Percentiles rank a stretch among this genome's conserved stretches.
Conservation (phyloP, 2,888 invertebrate species). For the Lithophane ornitopus region DNA sequence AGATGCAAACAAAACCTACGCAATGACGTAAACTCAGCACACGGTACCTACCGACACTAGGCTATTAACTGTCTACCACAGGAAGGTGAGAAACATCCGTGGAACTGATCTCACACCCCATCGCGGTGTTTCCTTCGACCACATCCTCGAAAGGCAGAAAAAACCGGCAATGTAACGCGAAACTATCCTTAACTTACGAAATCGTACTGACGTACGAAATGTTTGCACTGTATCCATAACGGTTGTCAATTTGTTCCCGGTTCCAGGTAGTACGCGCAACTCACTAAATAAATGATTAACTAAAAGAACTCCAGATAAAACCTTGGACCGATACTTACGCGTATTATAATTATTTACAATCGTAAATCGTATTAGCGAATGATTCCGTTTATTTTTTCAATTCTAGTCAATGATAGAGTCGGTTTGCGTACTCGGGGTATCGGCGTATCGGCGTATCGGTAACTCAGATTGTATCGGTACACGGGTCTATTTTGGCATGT, state of each 20-base stretch:
- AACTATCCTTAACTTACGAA: conserved; percentile 31
- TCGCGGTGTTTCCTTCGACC: conserved; percentile 50
- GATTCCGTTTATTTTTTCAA: conserved; percentile 82
- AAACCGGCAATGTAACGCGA: conserved; percentile 32
- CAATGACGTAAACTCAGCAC: conserved; percentile 59
- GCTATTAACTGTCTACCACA: conserved; percentile 43
- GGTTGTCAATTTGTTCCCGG: conserved; percentile 61
- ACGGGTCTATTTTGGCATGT: conserved; percentile 72
- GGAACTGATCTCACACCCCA: conserved; percentile 40
- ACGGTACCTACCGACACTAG: conserved; percentile 47
- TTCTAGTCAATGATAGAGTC: conserved; percentile 77
- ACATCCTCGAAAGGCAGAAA: conserved; percentile 19
- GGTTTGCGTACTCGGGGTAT: conserved; percentile 68
- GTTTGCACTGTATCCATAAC: conserved; percentile 54
- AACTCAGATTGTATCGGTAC: conserved; percentile 64
- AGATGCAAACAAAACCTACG: conserved; percentile 63
- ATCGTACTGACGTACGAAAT: conserved; percentile 29
- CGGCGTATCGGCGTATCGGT: conserved; percentile 68
- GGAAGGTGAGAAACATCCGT: conserved; percentile 23
- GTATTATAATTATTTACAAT: conserved; percentile 83
- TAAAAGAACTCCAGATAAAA: conserved; percentile 66
- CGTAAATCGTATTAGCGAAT: conserved; percentile 82
- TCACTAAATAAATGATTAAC: conserved; percentile 68
- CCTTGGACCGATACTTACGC: conserved; percentile 72
- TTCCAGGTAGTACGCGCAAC: conserved; percentile 47